Percentiles rank a stretch among this genome's conserved stretches.
These are phyloP conservation scores for Semaprochilodus insignis DNA, from an alignment of 2,797 vertebrate genomes.

Conservation along the genomic window DNA sequence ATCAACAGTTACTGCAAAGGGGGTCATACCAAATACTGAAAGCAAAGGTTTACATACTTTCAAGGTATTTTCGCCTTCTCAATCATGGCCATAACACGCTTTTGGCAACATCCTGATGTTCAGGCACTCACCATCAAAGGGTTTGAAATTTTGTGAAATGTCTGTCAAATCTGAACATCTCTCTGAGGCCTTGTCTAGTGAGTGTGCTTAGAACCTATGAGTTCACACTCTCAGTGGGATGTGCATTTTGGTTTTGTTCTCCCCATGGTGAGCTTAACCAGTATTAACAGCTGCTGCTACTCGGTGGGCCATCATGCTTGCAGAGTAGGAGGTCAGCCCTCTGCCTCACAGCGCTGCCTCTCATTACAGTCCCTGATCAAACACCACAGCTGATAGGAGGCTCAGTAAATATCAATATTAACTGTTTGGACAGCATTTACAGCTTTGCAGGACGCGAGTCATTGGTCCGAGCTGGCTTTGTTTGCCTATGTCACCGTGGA, in stretches of 20 bases:
- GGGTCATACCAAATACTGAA: too few species aligned
- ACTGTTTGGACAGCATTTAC: conserved; percentile 10
- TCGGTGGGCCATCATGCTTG: not conserved
- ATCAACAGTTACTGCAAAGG: too few species aligned
- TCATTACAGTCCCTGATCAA: conserved; percentile 40
- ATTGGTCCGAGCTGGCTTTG: conserved; percentile 3
- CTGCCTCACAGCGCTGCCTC: not conserved
- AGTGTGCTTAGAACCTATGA: not conserved
- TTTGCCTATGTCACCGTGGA: not conserved
- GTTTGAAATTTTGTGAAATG: too few species aligned
- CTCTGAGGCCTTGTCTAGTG: not conserved
- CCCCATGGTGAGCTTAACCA: not conserved
- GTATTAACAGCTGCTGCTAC: not conserved
- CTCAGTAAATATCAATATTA: conserved; percentile 39
- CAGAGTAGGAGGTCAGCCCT: not conserved
- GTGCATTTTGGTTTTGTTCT: not conserved
- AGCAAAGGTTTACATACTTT: too few species aligned
- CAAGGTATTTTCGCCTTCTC: too few species aligned
- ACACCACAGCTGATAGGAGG: conserved; percentile 28
- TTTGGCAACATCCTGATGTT: too few species aligned
- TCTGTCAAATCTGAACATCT: too few species aligned
- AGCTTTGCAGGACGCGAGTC: not conserved
- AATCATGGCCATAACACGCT: too few species aligned
- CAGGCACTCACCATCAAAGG: too few species aligned
- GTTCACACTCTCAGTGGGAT: not conserved